Evolutionary conservation across 2,113 vertebrate species (phyloP).

Genomic region (Poicephalus meyeri): DNA sequence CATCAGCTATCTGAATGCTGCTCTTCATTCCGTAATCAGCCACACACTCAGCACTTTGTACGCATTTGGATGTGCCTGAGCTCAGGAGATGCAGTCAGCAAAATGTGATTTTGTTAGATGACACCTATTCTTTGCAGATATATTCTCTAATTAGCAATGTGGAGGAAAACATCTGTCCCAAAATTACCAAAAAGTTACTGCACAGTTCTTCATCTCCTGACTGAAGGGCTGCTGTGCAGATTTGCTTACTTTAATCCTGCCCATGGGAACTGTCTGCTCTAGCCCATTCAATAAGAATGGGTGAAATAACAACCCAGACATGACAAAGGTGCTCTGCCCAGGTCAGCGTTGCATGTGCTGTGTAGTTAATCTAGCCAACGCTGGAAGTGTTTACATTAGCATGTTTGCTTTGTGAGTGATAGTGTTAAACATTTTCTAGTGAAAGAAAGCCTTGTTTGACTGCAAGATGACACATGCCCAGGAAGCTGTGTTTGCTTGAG

Average conservation of each 20-base stretch:
- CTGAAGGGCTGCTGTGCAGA: not conserved
- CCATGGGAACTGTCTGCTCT: not conserved
- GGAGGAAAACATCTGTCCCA: not conserved
- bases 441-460: not conserved
- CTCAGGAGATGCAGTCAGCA: constrained; percentile 17
- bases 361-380: not conserved
- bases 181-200: not conserved
- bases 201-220: not conserved
- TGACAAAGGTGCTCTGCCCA: not conserved
- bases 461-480: not conserved
- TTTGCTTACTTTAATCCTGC: not conserved
- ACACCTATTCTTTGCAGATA: constrained; percentile 17
- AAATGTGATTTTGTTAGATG: not conserved
- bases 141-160: not conserved
- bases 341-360: not conserved
- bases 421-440: not conserved
- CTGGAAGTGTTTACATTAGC: not conserved
- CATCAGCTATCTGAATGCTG: not conserved
- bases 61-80: not conserved
- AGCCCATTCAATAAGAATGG: rapidly evolving
- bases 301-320: not conserved
- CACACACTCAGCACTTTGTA: not conserved
- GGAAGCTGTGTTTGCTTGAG: not conserved
- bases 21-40: constrained; percentile 6
- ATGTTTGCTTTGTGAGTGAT: not conserved